A percentile compares a stretch with the other conserved stretches of the same genome.
These are phyloP conservation scores for Sesamia inferens DNA, from an alignment of 2,888 invertebrate species.

Conservation along the genomic window DNA sequence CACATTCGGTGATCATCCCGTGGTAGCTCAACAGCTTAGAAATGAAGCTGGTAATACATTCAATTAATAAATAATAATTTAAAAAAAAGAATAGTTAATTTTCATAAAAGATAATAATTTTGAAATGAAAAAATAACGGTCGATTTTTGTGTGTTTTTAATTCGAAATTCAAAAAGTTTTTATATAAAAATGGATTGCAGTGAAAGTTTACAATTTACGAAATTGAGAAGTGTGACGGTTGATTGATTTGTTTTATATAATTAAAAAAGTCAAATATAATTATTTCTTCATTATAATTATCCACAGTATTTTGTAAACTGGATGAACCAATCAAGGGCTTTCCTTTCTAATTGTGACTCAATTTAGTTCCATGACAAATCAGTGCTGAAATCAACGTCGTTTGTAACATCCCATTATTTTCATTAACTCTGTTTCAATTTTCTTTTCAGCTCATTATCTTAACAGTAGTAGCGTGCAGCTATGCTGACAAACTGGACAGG, in stretches of 20 bases:
- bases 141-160: constrained; percentile 1
- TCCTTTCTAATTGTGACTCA: constrained; percentile 54
- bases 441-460: constrained; percentile 82
- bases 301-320: constrained; percentile 13
- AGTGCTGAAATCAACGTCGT: constrained; percentile 19
- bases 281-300: not conserved
- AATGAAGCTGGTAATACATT: constrained; percentile 86
- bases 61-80: constrained; percentile 11
- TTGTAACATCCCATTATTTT: constrained; percentile 17
- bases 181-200: constrained; percentile 60
- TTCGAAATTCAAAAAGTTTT: constrained; percentile 11
- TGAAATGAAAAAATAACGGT: constrained; percentile 18
- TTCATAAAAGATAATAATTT: not conserved
- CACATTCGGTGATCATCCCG: constrained; percentile 81
- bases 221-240: constrained; percentile 20
- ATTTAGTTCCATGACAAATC: constrained; percentile 43
- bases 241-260: not conserved
- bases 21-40: constrained; percentile 77
- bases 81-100: not conserved
- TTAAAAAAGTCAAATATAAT: too few species aligned
- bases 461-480: constrained; percentile 82
- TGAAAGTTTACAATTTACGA: constrained; percentile 42
- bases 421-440: constrained; percentile 34
- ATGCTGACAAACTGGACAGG: constrained; percentile 85
- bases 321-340: constrained; percentile 44